phyloP scores from a whole-genome alignment of 64 coral and sea anemone genomes.

The Actinia equina region DNA sequence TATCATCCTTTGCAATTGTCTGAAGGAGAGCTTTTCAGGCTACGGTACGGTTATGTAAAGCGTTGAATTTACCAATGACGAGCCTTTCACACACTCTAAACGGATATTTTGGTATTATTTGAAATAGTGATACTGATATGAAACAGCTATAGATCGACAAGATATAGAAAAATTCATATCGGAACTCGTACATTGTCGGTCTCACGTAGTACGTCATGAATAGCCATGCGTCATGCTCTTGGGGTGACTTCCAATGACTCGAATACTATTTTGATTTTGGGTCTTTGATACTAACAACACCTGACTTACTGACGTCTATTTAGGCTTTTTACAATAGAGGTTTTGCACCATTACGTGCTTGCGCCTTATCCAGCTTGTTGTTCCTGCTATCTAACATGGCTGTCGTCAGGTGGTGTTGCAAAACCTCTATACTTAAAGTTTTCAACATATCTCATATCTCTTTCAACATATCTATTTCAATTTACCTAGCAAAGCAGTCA shows the following conservation, averaged over 20 bases:
- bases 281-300: neutral
- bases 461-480: too few species aligned
- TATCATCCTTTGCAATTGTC: too few species aligned
- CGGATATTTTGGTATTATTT: neutral
- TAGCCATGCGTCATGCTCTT: neutral
- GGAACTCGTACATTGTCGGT: neutral
- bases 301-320: neutral
- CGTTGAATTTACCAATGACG: neutral
- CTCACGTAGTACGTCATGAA: neutral
- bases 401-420: too few species aligned
- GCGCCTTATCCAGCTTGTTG: too few species aligned
- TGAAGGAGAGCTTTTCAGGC: too few species aligned
- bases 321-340: neutral
- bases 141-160: neutral
- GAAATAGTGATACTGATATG: conserved; percentile 3
- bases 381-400: too few species aligned
- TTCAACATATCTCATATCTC: too few species aligned
- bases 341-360: too few species aligned
- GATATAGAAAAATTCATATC: neutral
- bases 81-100: neutral
- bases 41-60: neutral
- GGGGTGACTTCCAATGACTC: neutral
- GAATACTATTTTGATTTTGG: too few species aligned
- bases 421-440: too few species aligned
- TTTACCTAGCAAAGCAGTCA: too few species aligned